phyloP scores from a whole-genome alignment of 2,113 vertebrate genomes.

The Meles meles region DNA sequence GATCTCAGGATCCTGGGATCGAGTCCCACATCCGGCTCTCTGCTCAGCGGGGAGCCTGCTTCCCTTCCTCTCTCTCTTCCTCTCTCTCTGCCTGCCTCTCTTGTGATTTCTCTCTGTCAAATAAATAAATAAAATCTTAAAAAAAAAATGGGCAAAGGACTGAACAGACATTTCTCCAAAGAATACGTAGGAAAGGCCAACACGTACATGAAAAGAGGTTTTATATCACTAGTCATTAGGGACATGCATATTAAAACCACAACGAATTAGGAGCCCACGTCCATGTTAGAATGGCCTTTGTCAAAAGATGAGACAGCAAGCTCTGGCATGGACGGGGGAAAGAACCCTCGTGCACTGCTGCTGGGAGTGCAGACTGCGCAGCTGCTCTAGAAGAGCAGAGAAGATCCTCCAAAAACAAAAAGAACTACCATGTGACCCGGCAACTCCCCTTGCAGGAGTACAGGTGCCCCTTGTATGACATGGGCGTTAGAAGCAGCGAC shows the following conservation, averaged over 20 bases:
- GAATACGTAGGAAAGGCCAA: not conserved
- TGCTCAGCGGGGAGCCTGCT: too few relatives aligned
- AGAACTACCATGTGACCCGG: not conserved
- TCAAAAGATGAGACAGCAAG: not conserved
- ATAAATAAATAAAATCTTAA: too few relatives aligned
- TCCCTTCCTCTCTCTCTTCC: too few relatives aligned
- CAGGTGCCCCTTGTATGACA: too few relatives aligned
- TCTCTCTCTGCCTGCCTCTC: too few relatives aligned
- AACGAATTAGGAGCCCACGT: not conserved
- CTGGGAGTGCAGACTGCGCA: not conserved
- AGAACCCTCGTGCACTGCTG: not conserved
- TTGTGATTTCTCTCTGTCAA: too few relatives aligned
- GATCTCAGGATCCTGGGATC: too few relatives aligned
- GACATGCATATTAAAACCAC: not conserved
- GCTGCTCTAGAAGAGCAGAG: fast-evolving
- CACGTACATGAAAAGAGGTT: not conserved
- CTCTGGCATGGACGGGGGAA: not conserved
- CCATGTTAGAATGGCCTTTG: not conserved
- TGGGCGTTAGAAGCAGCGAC: not conserved
- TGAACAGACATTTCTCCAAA: not conserved
- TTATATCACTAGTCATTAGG: not conserved
- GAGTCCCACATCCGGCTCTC: too few relatives aligned
- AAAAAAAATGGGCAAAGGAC: not conserved
- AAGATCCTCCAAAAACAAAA: not conserved
- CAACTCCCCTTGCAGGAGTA: not conserved